These are phyloP conservation scores for Geopemphigus sp. DNA, from an alignment of 1,140 invertebrate species.

Conservation along the genomic window DNA sequence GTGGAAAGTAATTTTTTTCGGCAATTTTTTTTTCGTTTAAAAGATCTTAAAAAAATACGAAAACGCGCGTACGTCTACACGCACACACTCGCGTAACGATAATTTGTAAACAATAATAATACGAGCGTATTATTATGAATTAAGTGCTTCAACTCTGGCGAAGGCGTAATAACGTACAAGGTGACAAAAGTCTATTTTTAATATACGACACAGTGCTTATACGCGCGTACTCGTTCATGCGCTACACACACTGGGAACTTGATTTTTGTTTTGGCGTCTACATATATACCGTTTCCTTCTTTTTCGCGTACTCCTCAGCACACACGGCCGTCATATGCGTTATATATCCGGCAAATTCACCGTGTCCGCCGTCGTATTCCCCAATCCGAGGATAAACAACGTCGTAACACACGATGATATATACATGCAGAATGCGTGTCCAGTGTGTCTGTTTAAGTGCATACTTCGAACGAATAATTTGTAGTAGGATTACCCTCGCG, in stretches of 20 bases:
- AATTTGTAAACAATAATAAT: neutral
- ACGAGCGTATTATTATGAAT: neutral
- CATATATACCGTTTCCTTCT: neutral
- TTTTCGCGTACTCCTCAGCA: neutral
- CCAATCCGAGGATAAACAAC: slow-evolving; percentile 12
- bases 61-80: neutral
- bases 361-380: neutral
- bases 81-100: neutral
- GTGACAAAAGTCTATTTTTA: slow-evolving; percentile 18
- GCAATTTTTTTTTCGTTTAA: no score
- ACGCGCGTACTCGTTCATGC: neutral
- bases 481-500: no score
- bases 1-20: slow-evolving; percentile 3
- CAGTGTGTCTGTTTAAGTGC: neutral
- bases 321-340: no score
- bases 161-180: neutral
- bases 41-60: neutral
- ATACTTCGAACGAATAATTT: no score
- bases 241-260: neutral
- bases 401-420: neutral
- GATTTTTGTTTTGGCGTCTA: slow-evolving; percentile 1
- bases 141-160: neutral
- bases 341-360: neutral
- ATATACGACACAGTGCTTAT: neutral
- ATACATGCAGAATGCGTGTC: neutral